Percentiles rank a stretch among this genome's conserved stretches.
These are phyloP conservation scores for Heliothis virescens DNA, from an alignment of 1,140 invertebrate species.

Conservation along the genomic window DNA sequence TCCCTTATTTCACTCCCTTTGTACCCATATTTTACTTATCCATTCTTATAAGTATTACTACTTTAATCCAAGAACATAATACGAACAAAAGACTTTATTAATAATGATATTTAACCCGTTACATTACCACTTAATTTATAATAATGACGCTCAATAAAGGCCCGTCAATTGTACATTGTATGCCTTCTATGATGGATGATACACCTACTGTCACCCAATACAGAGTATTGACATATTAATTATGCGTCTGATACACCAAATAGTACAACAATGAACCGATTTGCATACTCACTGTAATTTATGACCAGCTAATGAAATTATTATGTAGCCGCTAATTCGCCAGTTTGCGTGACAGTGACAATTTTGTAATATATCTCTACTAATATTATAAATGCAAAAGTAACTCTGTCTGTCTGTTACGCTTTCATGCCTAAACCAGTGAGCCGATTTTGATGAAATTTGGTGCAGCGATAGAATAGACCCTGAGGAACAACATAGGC, in stretches of 20 bases:
- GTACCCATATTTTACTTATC: too few species aligned
- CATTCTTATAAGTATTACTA: too few species aligned
- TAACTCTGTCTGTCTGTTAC: too few species aligned
- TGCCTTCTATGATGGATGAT: neutral
- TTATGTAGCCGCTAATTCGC: neutral
- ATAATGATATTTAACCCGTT: neutral
- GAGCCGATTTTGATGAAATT: too few species aligned
- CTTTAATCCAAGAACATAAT: neutral
- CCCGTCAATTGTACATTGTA: conserved; percentile 15
- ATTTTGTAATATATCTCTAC: too few species aligned
- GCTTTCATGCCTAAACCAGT: too few species aligned
- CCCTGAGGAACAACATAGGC: too few species aligned
- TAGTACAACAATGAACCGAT: neutral
- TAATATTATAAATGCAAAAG: too few species aligned
- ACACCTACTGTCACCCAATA: neutral
- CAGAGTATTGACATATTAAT: conserved; percentile 11
- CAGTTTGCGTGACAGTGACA: neutral
- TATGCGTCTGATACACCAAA: neutral
- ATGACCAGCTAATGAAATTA: neutral
- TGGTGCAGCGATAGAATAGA: too few species aligned
- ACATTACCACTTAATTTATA: conserved; percentile 1
- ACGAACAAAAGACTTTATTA: neutral
- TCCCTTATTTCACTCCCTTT: too few species aligned
- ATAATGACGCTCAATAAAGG: neutral
- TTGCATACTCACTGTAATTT: neutral